These are phyloP conservation scores for Scyliorhinus canicula DNA, from an alignment of 2,797 vertebrate species.

Conservation along the genomic window DNA sequence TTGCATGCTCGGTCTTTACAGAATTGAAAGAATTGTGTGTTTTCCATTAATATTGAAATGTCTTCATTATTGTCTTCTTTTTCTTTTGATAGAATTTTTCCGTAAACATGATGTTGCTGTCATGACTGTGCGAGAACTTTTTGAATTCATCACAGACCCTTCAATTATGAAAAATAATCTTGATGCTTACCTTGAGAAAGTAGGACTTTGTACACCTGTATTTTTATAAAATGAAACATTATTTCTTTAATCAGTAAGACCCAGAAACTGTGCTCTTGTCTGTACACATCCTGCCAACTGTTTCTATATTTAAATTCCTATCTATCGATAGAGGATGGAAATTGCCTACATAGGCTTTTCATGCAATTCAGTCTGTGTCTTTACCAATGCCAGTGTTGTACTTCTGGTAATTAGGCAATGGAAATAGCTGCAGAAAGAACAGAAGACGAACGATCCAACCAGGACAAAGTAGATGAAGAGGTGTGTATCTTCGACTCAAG, in stretches of 20 bases:
- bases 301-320: background rate
- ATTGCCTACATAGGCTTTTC: background rate
- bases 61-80: background rate
- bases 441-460: constrained; percentile 75
- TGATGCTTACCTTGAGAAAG: constrained; percentile 80
- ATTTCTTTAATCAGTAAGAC: background rate
- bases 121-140: constrained; percentile 89
- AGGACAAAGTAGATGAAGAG: constrained; percentile 86
- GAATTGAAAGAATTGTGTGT: background rate
- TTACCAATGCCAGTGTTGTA: background rate
- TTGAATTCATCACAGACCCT: constrained; percentile 87
- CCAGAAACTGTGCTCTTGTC: background rate
- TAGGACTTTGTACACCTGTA: constrained; percentile 46
- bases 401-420: constrained; percentile 68
- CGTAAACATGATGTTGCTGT: constrained; percentile 71
- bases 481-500: constrained; percentile 53
- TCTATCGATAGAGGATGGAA: background rate
- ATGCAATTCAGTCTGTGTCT: no score
- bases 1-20: background rate
- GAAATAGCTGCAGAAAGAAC: constrained; percentile 74
- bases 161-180: constrained; percentile 77
- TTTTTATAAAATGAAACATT: background rate
- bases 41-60: background rate
- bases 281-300: background rate
- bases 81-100: constrained; percentile 74